phyloP scores from a whole-genome alignment of 2,113 vertebrate genomes.

The Vulpes ferrilata region DNA sequence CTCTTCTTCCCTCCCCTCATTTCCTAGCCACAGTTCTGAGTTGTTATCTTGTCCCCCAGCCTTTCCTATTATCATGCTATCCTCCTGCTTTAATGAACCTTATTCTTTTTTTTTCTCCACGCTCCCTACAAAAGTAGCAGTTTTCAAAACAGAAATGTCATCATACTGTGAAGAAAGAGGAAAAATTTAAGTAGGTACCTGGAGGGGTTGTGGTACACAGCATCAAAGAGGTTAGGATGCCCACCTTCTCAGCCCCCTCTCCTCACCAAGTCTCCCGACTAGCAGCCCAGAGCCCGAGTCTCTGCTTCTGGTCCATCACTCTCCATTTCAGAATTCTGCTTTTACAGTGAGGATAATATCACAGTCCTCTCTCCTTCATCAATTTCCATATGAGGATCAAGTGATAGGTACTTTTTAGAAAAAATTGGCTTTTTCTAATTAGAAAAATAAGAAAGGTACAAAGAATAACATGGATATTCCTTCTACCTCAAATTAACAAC shows the following conservation, averaged over 20 bases:
- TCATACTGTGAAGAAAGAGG: background rate
- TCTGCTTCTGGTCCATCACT: background rate
- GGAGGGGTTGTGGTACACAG: background rate
- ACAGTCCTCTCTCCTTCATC: background rate
- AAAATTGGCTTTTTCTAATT: background rate
- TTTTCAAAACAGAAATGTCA: conserved; percentile 25
- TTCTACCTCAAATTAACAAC: background rate
- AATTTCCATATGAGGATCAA: background rate
- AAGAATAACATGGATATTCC: background rate
- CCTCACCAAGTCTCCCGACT: background rate
- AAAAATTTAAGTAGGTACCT: background rate
- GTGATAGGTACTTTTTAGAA: background rate
- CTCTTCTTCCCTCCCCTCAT: background rate
- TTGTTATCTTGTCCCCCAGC: background rate
- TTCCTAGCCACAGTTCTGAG: background rate
- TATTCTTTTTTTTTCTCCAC: conserved; percentile 2
- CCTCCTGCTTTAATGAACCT: background rate
- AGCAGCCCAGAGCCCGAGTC: background rate
- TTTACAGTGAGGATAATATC: background rate
- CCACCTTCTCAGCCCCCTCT: background rate
- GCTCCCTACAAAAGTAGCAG: conserved; percentile 9
- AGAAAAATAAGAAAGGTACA: background rate
- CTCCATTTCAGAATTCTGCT: background rate
- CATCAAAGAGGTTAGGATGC: background rate
- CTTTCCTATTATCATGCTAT: background rate